phyloP scores from a whole-genome alignment of 1,140 invertebrate species.

The Cherax quadricarinatus region DNA sequence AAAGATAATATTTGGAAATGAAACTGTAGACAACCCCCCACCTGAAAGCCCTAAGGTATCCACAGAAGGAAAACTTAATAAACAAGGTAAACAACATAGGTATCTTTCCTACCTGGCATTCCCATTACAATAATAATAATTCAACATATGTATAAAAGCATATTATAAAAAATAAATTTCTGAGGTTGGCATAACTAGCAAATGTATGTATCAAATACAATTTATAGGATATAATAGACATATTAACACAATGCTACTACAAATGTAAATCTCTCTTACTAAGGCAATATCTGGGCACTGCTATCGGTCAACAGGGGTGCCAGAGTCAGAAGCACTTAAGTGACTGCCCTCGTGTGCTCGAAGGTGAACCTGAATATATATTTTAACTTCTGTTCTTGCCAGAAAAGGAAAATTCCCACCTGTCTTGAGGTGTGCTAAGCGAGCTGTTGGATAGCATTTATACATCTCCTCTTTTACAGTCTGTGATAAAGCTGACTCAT shows the following conservation, averaged over 20 bases:
- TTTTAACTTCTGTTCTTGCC: constrained; percentile 91
- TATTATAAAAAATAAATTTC: too few relatives aligned
- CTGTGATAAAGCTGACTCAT: constrained; percentile 89
- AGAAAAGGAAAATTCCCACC: constrained; percentile 96
- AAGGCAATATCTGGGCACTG: neutral
- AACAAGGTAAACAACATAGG: too few relatives aligned
- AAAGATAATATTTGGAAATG: too few relatives aligned
- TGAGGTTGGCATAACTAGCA: too few relatives aligned
- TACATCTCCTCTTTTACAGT: constrained; percentile 86
- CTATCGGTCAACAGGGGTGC: constrained; percentile 52
- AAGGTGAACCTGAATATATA: constrained; percentile 31
- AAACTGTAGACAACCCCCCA: too few relatives aligned
- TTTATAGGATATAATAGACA: neutral
- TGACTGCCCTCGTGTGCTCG: constrained; percentile 36
- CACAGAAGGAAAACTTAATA: too few relatives aligned
- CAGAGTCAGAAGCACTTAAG: constrained; percentile 31
- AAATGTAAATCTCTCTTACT: neutral
- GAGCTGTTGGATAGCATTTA: constrained; percentile 92
- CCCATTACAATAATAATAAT: too few relatives aligned
- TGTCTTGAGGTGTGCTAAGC: constrained; percentile 90
- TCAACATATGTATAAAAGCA: too few relatives aligned
- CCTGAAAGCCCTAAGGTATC: too few relatives aligned
- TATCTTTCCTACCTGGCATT: too few relatives aligned
- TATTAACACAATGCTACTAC: neutral
- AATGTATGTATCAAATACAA: too few relatives aligned